Percentiles rank a stretch among this genome's conserved stretches.
Conservation (phyloP, 92 coral and sea anemone genomes). For the Heteractis magnifica region DNA sequence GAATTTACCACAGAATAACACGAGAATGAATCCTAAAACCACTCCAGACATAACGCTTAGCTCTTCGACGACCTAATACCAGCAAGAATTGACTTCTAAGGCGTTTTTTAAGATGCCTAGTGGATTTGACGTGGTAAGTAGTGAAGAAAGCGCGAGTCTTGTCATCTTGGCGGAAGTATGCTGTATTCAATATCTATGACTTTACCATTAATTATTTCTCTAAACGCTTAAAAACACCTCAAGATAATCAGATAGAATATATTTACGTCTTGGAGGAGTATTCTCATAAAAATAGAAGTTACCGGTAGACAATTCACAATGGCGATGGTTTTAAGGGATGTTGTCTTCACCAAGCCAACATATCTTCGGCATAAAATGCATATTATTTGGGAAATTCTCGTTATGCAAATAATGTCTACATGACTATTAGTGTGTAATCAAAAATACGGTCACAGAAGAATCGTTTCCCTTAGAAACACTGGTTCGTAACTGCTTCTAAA, state of each 20-base stretch:
- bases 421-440: not conserved
- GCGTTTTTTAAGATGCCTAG: slow-evolving; percentile 19
- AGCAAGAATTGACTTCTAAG: not conserved
- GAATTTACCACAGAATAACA: not conserved
- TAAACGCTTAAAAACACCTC: slow-evolving; percentile 8
- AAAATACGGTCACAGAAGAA: not conserved
- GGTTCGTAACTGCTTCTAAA: slow-evolving; percentile 2
- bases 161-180: slow-evolving; percentile 20
- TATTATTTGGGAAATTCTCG: slow-evolving; percentile 7
- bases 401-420: slow-evolving; percentile 11
- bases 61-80: not conserved
- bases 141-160: not conserved
- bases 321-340: not conserved
- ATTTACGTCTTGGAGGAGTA: not conserved
- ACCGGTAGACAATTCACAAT: not conserved
- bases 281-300: not conserved
- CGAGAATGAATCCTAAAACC: not conserved
- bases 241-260: not conserved
- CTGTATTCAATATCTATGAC: not conserved
- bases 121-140: slow-evolving; percentile 34
- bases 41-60: not conserved
- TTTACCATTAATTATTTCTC: slow-evolving; percentile 25
- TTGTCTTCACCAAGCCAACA: not conserved
- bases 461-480: slow-evolving; percentile 9
- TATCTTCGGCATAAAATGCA: slow-evolving; percentile 3